These are phyloP conservation scores for Masnerella sp. DNA, from an alignment of 2,888 invertebrate genomes.

Conservation along the genomic window DNA sequence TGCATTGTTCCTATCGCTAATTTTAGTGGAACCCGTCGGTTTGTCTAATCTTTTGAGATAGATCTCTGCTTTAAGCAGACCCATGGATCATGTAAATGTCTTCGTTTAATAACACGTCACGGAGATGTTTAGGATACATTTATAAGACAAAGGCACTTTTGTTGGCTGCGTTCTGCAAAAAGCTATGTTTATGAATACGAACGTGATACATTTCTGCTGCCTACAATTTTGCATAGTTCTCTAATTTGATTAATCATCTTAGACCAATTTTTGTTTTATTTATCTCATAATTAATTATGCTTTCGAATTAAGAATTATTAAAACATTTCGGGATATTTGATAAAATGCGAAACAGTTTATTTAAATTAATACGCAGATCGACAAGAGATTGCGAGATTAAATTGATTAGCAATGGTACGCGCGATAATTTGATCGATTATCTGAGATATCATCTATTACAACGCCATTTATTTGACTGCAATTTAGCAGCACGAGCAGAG, in stretches of 20 bases:
- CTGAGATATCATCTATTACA: conserved; percentile 50
- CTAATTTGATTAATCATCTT: too few relatives aligned
- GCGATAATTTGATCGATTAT: conserved; percentile 45
- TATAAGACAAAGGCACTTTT: conserved; percentile 46
- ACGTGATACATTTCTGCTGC: conserved; percentile 9
- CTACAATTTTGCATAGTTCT: neutral
- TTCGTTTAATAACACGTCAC: conserved; percentile 55
- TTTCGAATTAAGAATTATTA: neutral
- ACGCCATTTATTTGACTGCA: conserved; percentile 47
- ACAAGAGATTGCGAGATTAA: neutral
- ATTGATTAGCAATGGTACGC: conserved; percentile 13
- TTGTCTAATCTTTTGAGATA: conserved; percentile 71
- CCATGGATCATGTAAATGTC: conserved; percentile 57
- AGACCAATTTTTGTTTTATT: too few relatives aligned
- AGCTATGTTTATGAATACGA: conserved; percentile 20
- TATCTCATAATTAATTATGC: too few relatives aligned
- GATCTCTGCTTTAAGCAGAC: conserved; percentile 58
- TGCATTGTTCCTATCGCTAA: conserved; percentile 75
- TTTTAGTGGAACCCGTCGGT: conserved; percentile 73
- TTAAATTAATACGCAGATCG: too few relatives aligned
- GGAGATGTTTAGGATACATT: conserved; percentile 48
- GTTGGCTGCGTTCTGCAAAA: conserved; percentile 1
- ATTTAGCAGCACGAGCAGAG: conserved; percentile 55
- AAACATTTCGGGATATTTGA: too few relatives aligned
- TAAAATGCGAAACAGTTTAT: too few relatives aligned